Conservation (phyloP, 2,113 vertebrate genomes). For the Burhinus bistriatus region DNA sequence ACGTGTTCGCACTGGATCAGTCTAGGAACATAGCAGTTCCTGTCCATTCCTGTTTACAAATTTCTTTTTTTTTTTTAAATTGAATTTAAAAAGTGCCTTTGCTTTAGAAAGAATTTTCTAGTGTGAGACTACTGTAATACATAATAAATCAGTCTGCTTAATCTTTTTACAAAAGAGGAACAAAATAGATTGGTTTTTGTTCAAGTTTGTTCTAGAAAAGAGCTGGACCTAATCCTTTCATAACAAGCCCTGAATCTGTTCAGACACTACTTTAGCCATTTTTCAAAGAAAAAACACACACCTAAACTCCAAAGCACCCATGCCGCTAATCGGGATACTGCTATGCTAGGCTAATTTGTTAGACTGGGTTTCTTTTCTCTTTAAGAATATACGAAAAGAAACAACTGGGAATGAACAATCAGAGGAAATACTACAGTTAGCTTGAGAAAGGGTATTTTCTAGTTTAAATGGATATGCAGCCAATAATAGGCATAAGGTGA, state of each 20-base stretch:
- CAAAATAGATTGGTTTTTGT: constrained; percentile 14
- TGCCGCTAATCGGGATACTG: neutral
- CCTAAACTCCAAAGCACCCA: neutral
- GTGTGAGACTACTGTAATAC: neutral
- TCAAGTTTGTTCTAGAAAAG: constrained; percentile 32
- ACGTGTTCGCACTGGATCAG: constrained; percentile 52
- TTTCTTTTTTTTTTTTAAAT: neutral
- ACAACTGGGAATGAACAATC: neutral
- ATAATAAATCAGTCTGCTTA: constrained; percentile 27
- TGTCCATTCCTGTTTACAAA: constrained; percentile 49
- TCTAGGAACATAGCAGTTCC: constrained; percentile 29
- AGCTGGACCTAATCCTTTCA: neutral
- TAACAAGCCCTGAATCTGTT: neutral
- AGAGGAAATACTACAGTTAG: neutral
- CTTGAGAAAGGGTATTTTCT: neutral
- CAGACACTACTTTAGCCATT: neutral
- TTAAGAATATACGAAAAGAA: neutral
- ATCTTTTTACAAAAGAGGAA: constrained; percentile 53
- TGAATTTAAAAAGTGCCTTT: neutral
- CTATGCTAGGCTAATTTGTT: neutral
- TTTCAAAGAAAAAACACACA: neutral
- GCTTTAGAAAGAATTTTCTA: constrained; percentile 29
- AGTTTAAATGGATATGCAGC: neutral
- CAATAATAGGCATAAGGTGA: neutral
- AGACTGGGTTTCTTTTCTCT: neutral